phyloP scores from a whole-genome alignment of 2,888 invertebrate genomes.

The Cyclophora punctaria region DNA sequence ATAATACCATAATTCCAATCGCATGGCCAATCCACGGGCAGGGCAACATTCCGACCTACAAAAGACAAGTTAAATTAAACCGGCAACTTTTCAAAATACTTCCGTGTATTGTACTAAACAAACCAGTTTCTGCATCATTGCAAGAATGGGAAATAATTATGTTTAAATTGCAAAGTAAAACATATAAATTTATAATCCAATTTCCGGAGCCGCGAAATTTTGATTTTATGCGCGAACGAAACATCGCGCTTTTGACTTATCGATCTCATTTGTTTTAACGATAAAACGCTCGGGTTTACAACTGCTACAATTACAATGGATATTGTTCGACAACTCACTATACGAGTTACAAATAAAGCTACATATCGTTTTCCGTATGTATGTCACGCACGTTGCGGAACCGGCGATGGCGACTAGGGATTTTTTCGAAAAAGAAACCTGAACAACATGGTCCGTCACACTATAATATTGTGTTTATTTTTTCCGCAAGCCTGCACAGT shows the following conservation, averaged over 20 bases:
- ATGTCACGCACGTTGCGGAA: too few relatives aligned
- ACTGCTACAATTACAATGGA: conserved; percentile 1
- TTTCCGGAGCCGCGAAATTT: conserved; percentile 24
- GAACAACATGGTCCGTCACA: too few relatives aligned
- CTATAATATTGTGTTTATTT: too few relatives aligned
- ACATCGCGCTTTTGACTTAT: conserved; percentile 26
- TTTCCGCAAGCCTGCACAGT: too few relatives aligned
- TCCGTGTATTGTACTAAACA: conserved; percentile 19
- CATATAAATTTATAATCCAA: conserved; percentile 40
- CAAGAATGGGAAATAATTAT: conserved; percentile 32
- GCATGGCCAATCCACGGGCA: conserved; percentile 42
- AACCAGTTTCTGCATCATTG: conserved; percentile 23
- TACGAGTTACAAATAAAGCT: too few relatives aligned
- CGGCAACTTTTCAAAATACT: conserved; percentile 6
- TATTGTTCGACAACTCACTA: background rate
- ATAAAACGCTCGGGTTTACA: conserved; percentile 22
- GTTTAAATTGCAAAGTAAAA: conserved; percentile 36
- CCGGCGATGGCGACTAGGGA: too few relatives aligned
- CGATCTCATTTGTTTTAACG: conserved; percentile 31
- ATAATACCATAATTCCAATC: conserved; percentile 40
- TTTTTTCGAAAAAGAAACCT: too few relatives aligned
- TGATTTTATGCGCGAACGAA: conserved; percentile 18
- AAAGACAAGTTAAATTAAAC: too few relatives aligned
- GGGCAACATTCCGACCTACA: background rate
- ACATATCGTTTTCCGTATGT: too few relatives aligned